These are phyloP conservation scores for Oryzias dopingdopingensis DNA, from an alignment of 2,797 vertebrate species.

Conservation along the genomic window DNA sequence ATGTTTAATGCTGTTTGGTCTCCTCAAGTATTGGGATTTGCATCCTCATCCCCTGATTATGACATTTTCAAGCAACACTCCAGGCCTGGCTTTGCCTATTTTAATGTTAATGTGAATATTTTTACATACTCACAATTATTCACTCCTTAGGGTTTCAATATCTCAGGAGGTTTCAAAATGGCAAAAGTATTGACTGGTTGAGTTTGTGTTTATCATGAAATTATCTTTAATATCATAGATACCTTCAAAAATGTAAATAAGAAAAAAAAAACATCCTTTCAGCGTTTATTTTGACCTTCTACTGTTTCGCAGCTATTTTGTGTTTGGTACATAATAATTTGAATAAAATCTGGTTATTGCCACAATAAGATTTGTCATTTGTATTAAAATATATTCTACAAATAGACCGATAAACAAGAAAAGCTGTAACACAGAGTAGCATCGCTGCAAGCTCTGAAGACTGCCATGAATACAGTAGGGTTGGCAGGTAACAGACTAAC, in stretches of 20 bases:
- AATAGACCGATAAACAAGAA: too few species aligned
- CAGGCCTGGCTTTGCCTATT: slow-evolving; percentile 50
- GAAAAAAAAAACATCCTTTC: not conserved
- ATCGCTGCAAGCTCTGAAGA: not conserved
- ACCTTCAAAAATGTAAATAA: not conserved
- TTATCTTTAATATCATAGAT: not conserved
- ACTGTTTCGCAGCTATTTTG: not conserved
- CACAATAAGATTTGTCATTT: too few species aligned
- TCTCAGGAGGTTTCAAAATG: slow-evolving; percentile 32
- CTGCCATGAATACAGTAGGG: too few species aligned
- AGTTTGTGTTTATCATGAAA: slow-evolving; percentile 14
- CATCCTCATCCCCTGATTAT: slow-evolving; percentile 64
- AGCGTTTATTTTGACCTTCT: not conserved
- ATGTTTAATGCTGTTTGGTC: slow-evolving; percentile 64
- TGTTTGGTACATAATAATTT: not conserved
- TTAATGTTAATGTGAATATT: slow-evolving; percentile 54
- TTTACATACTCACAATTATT: slow-evolving; percentile 39
- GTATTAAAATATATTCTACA: too few species aligned
- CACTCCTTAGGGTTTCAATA: slow-evolving; percentile 32
- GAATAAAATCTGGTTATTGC: not conserved
- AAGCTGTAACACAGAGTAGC: too few species aligned
- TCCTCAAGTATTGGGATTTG: slow-evolving; percentile 62
- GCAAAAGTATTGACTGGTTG: not conserved
- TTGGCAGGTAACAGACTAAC: too few species aligned
- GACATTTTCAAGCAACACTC: slow-evolving; percentile 56